Conservation (phyloP, 2,888 invertebrate genomes). For the Heliconius ethilla region DNA sequence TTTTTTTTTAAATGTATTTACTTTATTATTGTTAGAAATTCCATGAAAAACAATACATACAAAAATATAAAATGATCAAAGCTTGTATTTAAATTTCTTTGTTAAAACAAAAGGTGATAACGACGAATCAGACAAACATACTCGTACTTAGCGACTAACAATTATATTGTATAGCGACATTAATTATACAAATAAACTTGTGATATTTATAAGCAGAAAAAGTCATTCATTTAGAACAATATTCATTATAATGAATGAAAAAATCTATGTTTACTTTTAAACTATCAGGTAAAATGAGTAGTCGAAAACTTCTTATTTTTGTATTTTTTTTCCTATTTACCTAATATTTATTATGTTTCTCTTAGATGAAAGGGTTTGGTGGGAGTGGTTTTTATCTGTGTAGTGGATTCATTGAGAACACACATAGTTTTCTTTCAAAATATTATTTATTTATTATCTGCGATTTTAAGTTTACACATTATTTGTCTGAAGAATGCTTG, state of each 20-base stretch:
- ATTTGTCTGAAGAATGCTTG: too few relatives aligned
- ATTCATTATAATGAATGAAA: neutral
- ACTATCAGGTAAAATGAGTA: too few relatives aligned
- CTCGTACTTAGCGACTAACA: neutral
- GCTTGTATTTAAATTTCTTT: neutral
- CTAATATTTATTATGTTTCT: too few relatives aligned
- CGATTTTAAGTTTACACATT: too few relatives aligned
- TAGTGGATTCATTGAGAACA: too few relatives aligned
- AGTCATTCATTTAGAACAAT: slow-evolving; percentile 6
- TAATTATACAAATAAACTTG: neutral
- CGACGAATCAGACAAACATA: neutral
- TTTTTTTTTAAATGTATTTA: neutral
- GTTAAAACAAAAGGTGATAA: slow-evolving; percentile 10
- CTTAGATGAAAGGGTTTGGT: too few relatives aligned
- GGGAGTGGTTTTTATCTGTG: too few relatives aligned
- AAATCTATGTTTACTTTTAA: too few relatives aligned
- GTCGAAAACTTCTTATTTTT: too few relatives aligned
- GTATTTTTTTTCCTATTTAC: too few relatives aligned
- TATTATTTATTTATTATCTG: too few relatives aligned
- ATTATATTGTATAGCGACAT: neutral
- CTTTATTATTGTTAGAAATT: neutral
- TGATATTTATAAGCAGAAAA: neutral
- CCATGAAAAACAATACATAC: neutral
- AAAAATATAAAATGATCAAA: neutral
- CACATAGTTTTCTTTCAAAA: too few relatives aligned